Percentiles rank a stretch among this genome's conserved stretches.
Evolutionary conservation across 2,113 vertebrate genomes (phyloP).

Genomic region (Phalacrocorax brasilianus): DNA sequence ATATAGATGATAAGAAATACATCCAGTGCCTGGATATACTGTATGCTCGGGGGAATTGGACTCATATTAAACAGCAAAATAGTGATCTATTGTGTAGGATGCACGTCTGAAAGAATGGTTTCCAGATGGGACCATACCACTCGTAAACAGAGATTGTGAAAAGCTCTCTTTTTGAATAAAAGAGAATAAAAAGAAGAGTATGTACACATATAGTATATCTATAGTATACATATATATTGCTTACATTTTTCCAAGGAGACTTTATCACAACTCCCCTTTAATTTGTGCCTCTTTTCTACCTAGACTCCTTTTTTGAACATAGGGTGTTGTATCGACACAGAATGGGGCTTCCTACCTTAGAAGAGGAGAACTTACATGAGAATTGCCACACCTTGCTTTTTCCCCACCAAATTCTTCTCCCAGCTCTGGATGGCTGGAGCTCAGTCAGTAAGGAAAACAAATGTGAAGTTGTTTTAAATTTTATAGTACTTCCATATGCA

Average conservation of each 20-base stretch:
- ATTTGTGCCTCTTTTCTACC: background rate
- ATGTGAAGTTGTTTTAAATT: conserved; percentile 5
- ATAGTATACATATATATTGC: background rate
- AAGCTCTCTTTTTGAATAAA: background rate
- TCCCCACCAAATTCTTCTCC: background rate
- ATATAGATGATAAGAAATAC: conserved; percentile 67
- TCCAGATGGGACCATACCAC: conserved; percentile 68
- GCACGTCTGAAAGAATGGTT: conserved; percentile 54
- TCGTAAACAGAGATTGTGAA: background rate
- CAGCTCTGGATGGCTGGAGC: background rate
- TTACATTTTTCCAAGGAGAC: background rate
- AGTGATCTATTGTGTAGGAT: conserved; percentile 61
- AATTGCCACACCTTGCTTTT: background rate
- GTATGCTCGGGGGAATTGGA: conserved; percentile 41
- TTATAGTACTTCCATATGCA: background rate
- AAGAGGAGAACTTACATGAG: background rate
- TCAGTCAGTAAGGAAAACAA: background rate
- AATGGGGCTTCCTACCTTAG: background rate
- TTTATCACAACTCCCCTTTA: background rate
- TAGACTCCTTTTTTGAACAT: background rate
- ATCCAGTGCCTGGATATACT: conserved; percentile 43
- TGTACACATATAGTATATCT: background rate
- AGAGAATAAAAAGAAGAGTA: background rate
- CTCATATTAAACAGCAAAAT: conserved; percentile 60
- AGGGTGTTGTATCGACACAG: background rate